Base-by-base conservation (phyloP, 2,797 vertebrate species). In the Vultur gryphus region DNA sequence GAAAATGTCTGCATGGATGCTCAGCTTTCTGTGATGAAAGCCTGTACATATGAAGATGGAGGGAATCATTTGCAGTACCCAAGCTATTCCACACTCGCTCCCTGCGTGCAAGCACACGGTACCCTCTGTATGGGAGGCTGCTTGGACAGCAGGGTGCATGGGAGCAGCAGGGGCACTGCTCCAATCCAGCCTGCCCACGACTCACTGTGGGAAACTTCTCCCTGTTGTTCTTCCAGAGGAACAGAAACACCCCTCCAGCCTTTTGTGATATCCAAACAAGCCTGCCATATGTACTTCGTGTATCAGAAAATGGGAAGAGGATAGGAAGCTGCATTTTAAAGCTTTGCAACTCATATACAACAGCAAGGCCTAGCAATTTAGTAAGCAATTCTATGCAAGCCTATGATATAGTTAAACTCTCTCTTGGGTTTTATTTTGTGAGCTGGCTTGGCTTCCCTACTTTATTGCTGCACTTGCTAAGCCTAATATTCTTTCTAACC, bases 31-130 rank as follows among this genome's bases (percentile, higher is more conserved):
- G 57, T 59, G 28, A 29, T 44, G 21, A 73, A 48, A 84, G 17
- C 25, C 24, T 41, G 1, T 10, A 11, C 1, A 1, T 65, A 23
- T 11, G 67, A 86, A 49, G 44, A 71, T 1, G 31, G 48, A 58
- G 13, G 29, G 49, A 81, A 59, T 62, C 0, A 37, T 49, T 65
- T 72, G 57, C 41, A 72, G 12, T 43, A 16, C n/a, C 16, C 28
- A 41, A 41, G 54, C n/a, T 61, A 52, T 26, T 44, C 58, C 31
- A 25, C 54, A 28, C 23, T 37, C 1, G 0, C 33, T 57, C 61
- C 73, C 41, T 67, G 44, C 0, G 0, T n/a, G 57, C 1, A 4
- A 89, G 46, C 48, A 62, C 55, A 35, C 0, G 3, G 16, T 21
- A 73, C 20, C 6, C 28, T 26, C 75, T 69, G 19, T 48, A 65